Conservation (phyloP, 2,113 vertebrate genomes). For the Ahaetulla prasina region DNA sequence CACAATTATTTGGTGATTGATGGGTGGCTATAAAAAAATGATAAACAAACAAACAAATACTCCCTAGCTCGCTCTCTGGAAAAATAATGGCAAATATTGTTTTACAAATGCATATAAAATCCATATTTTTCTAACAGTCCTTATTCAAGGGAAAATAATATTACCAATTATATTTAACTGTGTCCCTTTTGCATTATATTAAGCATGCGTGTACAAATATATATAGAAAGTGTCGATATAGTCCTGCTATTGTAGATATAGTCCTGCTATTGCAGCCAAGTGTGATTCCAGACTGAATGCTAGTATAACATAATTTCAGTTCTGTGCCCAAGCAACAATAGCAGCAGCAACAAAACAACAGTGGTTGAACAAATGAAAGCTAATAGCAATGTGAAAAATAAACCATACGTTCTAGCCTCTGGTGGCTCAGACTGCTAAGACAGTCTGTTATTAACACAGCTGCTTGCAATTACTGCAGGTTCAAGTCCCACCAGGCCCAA, state of each 20-base stretch:
- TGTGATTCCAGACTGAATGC: not conserved
- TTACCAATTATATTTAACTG: not conserved
- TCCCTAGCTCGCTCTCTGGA: not conserved
- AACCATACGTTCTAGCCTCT: not conserved
- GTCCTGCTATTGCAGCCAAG: not conserved
- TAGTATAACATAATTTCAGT: not conserved
- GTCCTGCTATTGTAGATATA: not conserved
- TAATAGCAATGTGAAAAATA: not conserved
- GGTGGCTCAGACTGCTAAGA: too few species aligned
- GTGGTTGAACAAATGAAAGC: not conserved
- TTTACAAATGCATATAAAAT: not conserved
- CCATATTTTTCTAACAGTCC: not conserved
- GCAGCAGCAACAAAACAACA: not conserved
- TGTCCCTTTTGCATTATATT: not conserved
- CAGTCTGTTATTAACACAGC: too few species aligned
- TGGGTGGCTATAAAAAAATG: not conserved
- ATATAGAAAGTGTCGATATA: not conserved
- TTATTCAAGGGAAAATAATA: not conserved
- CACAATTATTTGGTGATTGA: not conserved
- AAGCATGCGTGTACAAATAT: not conserved
- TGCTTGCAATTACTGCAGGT: too few species aligned
- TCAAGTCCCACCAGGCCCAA: too few species aligned
- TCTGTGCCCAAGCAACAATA: not conserved
- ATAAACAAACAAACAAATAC: not conserved
- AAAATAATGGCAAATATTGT: not conserved